Evolutionary conservation across 1,140 invertebrate genomes (phyloP).

Genomic region (Drosophila nigromelanica): DNA sequence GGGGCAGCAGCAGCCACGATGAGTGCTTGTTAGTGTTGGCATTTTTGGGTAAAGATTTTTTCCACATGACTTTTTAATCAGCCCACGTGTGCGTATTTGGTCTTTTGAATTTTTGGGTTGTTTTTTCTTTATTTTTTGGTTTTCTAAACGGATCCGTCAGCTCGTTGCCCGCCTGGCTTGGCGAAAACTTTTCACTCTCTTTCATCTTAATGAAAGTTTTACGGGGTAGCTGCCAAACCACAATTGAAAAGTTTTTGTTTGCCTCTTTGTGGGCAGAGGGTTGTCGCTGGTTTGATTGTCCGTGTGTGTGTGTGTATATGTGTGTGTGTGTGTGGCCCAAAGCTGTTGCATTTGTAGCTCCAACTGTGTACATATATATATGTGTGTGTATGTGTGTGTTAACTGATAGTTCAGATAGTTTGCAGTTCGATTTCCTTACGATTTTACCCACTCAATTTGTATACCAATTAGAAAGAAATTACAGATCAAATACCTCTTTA

Average conservation of each 20-base stretch:
- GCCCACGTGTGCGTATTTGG: slow-evolving; percentile 38
- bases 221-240: slow-evolving; percentile 51
- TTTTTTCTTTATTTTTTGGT: slow-evolving; percentile 1
- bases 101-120: background rate
- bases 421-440: slow-evolving; percentile 13
- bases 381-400: slow-evolving; percentile 6
- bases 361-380: no score
- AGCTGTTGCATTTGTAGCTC: slow-evolving; percentile 44
- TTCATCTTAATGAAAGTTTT: slow-evolving; percentile 63
- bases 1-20: background rate
- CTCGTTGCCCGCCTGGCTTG: slow-evolving; percentile 1
- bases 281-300: background rate
- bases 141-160: slow-evolving; percentile 19
- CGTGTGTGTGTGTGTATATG: background rate
- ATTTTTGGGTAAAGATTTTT: slow-evolving; percentile 41
- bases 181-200: slow-evolving; percentile 41
- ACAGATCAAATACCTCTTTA: background rate
- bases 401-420: slow-evolving; percentile 12
- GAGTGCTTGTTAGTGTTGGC: slow-evolving; percentile 52
- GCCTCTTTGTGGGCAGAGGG: slow-evolving; percentile 25
- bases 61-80: slow-evolving; percentile 61
- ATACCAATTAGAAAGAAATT: slow-evolving; percentile 29
- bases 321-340: background rate
- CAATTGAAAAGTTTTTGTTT: slow-evolving; percentile 59
- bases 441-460: slow-evolving; percentile 31